phyloP scores from a whole-genome alignment of 23 tunicate genomes.

The Oikopleura dioica region DNA sequence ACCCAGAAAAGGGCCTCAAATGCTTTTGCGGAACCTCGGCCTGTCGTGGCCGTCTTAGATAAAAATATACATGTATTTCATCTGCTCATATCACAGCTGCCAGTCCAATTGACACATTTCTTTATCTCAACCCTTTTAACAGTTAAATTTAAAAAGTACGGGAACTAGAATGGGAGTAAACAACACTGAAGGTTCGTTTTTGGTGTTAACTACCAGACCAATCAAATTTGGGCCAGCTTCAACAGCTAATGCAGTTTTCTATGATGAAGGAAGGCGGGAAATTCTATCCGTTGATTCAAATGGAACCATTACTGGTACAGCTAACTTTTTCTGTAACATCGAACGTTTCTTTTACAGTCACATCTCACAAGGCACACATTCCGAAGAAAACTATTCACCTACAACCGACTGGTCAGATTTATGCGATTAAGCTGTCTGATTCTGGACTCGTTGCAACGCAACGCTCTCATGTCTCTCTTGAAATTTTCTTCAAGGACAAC shows the following conservation, averaged over 20 bases:
- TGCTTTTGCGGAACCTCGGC: slow-evolving; percentile 88
- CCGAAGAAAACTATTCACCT: neutral
- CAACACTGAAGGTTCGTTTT: too few relatives aligned
- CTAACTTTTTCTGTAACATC: too few relatives aligned
- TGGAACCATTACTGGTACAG: too few relatives aligned
- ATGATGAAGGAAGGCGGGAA: neutral
- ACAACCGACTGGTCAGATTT: neutral
- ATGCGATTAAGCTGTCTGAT: neutral
- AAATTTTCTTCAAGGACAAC: neutral
- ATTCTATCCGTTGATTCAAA: neutral
- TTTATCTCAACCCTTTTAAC: too few relatives aligned
- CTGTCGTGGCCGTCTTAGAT: slow-evolving; percentile 55
- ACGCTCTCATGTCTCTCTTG: neutral
- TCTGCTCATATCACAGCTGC: neutral
- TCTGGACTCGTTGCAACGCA: neutral
- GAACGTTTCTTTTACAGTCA: too few relatives aligned
- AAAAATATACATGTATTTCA: neutral
- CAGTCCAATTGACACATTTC: too few relatives aligned
- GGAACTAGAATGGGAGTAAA: too few relatives aligned
- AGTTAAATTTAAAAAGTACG: too few relatives aligned
- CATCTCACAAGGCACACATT: too few relatives aligned
- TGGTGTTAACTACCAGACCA: neutral
- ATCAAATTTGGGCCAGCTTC: neutral
- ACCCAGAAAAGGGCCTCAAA: slow-evolving; percentile 31
- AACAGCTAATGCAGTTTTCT: slow-evolving; percentile 1